phyloP scores from a whole-genome alignment of 2,888 invertebrate genomes.

The Megaustenia siamemsis region DNA sequence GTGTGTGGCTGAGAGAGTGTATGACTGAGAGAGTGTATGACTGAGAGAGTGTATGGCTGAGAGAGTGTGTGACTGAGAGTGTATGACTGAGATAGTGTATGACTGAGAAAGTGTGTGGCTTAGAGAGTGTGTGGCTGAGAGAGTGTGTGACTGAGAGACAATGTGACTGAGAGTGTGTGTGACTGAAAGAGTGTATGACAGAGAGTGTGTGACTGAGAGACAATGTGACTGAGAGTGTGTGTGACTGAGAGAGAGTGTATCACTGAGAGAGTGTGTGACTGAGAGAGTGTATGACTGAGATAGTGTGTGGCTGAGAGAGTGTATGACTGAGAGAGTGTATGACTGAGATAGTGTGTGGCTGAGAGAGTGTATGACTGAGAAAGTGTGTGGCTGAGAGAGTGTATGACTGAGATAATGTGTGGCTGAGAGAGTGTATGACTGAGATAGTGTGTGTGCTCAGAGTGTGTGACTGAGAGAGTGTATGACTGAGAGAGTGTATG shows the following conservation, averaged over 20 bases:
- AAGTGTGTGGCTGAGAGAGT: background rate
- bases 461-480: background rate
- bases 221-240: too few species aligned
- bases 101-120: background rate
- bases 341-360: background rate
- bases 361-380: background rate
- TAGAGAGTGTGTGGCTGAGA: background rate
- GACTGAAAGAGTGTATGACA: too few species aligned
- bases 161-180: too few species aligned
- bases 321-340: background rate
- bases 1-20: background rate
- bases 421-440: background rate
- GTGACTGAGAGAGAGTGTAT: background rate
- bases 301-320: background rate
- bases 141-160: background rate
- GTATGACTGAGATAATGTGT: background rate
- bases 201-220: too few species aligned
- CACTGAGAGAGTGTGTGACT: conserved; percentile 5
- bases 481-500: background rate
- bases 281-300: background rate
- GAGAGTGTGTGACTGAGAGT: background rate
- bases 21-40: background rate
- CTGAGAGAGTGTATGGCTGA: background rate
- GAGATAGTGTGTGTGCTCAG: background rate
- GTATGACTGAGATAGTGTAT: background rate